phyloP scores from a whole-genome alignment of 1,140 invertebrate species.

The Mizuhopecten yessoensis region DNA sequence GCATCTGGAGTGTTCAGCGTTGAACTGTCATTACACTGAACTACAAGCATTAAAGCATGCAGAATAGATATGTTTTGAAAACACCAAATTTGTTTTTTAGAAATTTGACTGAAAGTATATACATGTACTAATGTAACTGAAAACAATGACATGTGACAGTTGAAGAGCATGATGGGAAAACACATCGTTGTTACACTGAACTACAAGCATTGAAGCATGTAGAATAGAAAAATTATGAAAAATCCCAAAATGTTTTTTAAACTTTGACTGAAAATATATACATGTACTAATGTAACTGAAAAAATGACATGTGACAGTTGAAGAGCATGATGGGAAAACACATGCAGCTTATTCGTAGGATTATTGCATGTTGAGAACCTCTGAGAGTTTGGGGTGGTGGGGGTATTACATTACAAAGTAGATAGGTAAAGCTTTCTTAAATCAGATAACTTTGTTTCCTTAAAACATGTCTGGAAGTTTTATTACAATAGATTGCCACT shows the following conservation, averaged over 20 bases:
- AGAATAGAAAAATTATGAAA: background rate
- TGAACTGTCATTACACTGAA: too few relatives aligned
- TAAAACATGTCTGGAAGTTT: too few relatives aligned
- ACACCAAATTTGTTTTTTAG: background rate
- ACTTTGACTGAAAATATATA: background rate
- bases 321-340: background rate
- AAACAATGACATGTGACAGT: too few relatives aligned
- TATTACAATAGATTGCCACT: too few relatives aligned
- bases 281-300: background rate
- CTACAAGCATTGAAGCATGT: background rate
- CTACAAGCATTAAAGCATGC: background rate
- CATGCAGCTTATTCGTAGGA: too few relatives aligned
- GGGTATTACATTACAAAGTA: too few relatives aligned
- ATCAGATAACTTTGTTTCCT: too few relatives aligned
- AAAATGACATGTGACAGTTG: too few relatives aligned
- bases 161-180: background rate
- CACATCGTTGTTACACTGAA: too few relatives aligned
- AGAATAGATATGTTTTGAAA: background rate
- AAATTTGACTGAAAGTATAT: background rate
- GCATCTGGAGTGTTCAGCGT: background rate
- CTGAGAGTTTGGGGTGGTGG: too few relatives aligned
- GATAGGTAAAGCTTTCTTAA: too few relatives aligned
- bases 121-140: background rate
- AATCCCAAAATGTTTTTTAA: background rate
- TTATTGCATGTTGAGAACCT: too few relatives aligned